Percentiles rank a stretch among this genome's conserved stretches.
phyloP scores from a whole-genome alignment of 2,888 invertebrate genomes.

The Autographa gamma region DNA sequence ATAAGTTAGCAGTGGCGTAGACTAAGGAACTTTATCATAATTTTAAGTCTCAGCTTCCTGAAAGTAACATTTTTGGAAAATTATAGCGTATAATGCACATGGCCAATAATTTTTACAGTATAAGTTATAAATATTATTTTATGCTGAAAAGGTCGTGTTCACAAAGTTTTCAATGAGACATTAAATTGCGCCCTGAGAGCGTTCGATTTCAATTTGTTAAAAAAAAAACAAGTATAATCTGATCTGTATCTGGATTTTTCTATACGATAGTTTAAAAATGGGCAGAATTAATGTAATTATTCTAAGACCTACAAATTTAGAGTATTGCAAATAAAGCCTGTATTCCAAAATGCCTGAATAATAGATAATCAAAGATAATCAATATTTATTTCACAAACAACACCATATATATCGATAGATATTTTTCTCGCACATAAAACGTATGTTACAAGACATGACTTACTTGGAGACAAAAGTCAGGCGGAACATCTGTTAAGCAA shows the following conservation, averaged over 20 bases:
- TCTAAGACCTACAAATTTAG: too few species aligned
- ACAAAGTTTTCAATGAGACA: not conserved
- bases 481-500: constrained; percentile 83
- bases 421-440: constrained; percentile 64
- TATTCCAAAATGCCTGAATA: too few species aligned
- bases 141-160: not conserved
- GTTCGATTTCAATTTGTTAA: too few species aligned
- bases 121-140: not conserved
- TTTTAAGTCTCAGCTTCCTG: too few species aligned
- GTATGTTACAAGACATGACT: constrained; percentile 70
- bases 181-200: not conserved
- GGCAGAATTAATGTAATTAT: too few species aligned
- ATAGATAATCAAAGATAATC: not conserved
- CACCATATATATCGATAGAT: constrained; percentile 41
- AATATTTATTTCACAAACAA: constrained; percentile 5
- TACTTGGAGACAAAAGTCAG: constrained; percentile 80
- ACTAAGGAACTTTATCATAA: too few species aligned
- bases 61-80: too few species aligned
- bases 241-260: not conserved
- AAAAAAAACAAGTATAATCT: not conserved
- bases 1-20: too few species aligned
- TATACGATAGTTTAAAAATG: too few species aligned
- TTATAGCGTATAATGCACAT: too few species aligned
- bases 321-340: too few species aligned
- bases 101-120: not conserved